Percentiles rank a stretch among this genome's conserved stretches.
Evolutionary conservation across 2,113 vertebrate genomes (phyloP).

Genomic region (Sinocyclocheilus maitianheensis): DNA sequence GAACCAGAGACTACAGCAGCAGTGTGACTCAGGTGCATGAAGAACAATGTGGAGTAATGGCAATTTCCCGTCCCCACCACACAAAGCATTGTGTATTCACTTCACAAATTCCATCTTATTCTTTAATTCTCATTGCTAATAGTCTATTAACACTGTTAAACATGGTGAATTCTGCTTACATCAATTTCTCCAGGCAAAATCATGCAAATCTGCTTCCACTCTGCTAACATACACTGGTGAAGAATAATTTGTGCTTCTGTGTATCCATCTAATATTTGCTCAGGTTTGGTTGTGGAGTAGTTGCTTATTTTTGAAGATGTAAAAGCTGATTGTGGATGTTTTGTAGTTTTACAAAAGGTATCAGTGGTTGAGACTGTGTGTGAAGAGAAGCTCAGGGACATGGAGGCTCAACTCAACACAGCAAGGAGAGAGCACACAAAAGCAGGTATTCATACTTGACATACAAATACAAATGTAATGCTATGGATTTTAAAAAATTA

Average conservation of each 20-base stretch:
- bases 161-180: constrained; percentile 1
- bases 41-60: not conserved
- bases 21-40: constrained; percentile 58
- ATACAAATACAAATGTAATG: constrained; percentile 13
- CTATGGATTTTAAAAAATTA: constrained; percentile 5
- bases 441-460: constrained; percentile 75
- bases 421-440: constrained; percentile 84
- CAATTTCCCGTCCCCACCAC: not conserved
- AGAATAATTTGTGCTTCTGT: not conserved
- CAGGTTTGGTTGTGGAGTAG: not conserved
- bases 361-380: constrained; percentile 74
- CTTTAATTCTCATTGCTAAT: constrained; percentile 1
- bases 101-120: not conserved
- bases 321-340: constrained; percentile 24
- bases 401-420: constrained; percentile 78
- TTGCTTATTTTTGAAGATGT: not conserved
- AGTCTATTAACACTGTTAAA: constrained; percentile 10
- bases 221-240: not conserved
- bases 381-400: constrained; percentile 75
- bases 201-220: not conserved
- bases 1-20: constrained; percentile 68
- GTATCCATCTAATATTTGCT: not conserved
- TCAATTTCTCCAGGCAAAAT: constrained; percentile 9
- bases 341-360: constrained; percentile 77
- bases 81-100: constrained; percentile 13